Base-by-base conservation (phyloP, 1,140 invertebrate genomes). In the Solenopsis invicta region DNA sequence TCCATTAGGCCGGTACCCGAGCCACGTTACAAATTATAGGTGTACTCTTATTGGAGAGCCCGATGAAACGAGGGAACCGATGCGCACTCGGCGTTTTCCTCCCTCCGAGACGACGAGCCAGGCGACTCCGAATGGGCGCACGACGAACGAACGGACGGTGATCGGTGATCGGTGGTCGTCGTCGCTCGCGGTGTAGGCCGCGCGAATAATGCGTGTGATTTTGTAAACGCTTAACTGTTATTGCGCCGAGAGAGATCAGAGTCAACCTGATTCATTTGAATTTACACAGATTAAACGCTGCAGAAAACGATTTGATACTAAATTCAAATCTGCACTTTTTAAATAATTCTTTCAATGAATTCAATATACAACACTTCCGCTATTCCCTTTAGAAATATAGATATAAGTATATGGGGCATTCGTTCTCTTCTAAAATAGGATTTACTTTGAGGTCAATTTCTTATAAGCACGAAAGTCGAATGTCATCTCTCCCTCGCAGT, bases 11-110 rank as follows among this genome's bases (percentile, higher is more conserved):
- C 86, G 86, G 82, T 91, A 87, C 72, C 80, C 85, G 87, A 89
- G 90, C 89, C 90, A 89, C 87, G 87, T 91, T 93, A 93, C 89
- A 94, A 94, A 94, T 94, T 94, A 94, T 92, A 94, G 93, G 93
- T 93, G 87, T 92, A 92, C 90, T 92, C 90, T 93, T 92, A 92
- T 93, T 91, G 91, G 81, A 88, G 88, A 87, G 86, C 59, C 80
- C 87, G 88, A 87, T 85, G 88, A 91, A 92, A 91, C 80, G 85
- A 90, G 87, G 78, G 89, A 90, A 91, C 90, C 90, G 90, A 92
- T 84, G 91, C 75, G 81, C 75, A 45, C 74, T 78, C 62, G 67
- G 34, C 78, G 72, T 82, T 91, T 89, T 89, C 72, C 89, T 89
- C 64, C 85, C 80, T 76, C 62, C 59, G 64, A 56, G 48, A 59